A percentile compares a stretch with the other conserved stretches of the same genome.
Conservation (phyloP, 2,113 vertebrate species). For the Sterrhoptilus dennistouni region DNA sequence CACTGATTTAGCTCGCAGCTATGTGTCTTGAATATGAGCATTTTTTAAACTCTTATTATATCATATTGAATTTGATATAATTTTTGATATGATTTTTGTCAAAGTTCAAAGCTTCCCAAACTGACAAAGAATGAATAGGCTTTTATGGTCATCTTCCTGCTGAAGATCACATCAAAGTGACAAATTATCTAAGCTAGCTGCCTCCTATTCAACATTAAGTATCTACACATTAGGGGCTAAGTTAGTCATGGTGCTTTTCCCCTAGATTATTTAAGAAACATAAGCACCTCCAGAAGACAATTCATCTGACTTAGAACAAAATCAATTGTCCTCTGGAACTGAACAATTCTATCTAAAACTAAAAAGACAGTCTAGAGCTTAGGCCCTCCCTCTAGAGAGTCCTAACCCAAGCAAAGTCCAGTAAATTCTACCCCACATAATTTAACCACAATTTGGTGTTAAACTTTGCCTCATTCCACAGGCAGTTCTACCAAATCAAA, state of each 20-base stretch:
- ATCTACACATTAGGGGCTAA: neutral
- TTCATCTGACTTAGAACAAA: neutral
- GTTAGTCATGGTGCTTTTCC: neutral
- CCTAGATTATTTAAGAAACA: neutral
- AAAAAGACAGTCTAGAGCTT: neutral
- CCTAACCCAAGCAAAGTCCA: neutral
- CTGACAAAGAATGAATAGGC: neutral
- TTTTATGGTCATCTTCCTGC: neutral
- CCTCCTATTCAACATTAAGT: neutral
- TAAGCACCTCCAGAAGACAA: neutral
- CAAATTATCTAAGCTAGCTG: neutral
- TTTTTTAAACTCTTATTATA: neutral
- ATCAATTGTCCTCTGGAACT: neutral
- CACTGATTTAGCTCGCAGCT: neutral
- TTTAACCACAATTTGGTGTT: neutral
- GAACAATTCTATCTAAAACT: neutral
- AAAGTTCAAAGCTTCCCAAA: neutral
- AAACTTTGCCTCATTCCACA: neutral
- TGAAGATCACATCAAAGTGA: neutral
- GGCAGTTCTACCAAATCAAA: neutral
- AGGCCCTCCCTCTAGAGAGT: neutral
- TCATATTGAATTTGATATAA: neutral
- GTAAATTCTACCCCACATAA: neutral
- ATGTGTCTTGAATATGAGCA: neutral
- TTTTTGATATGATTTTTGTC: too few relatives aligned